These are phyloP conservation scores for Schizotus pectinicornis DNA, from an alignment of 2,888 invertebrate species.

Conservation along the genomic window DNA sequence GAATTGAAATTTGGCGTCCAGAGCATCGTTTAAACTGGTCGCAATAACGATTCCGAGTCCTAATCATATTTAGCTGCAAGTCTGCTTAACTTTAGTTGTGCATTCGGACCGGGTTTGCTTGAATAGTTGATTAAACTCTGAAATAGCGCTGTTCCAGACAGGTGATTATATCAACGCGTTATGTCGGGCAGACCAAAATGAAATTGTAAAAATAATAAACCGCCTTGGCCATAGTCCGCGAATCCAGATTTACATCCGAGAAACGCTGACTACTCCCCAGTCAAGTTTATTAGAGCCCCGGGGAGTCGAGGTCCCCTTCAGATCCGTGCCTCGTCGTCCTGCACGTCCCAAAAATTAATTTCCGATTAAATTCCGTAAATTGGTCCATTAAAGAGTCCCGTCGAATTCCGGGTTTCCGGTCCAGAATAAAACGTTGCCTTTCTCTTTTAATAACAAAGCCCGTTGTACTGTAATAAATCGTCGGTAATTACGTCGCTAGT, in stretches of 20 bases:
- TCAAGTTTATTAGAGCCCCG: constrained; percentile 16
- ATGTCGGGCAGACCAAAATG: constrained; percentile 12
- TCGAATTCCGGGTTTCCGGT: constrained; percentile 4
- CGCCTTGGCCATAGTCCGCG: constrained; percentile 10
- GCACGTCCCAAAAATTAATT: constrained; percentile 21
- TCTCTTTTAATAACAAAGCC: constrained; percentile 33
- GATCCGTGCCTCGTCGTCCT: background rate
- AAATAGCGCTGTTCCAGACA: too few species aligned
- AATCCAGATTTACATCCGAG: constrained; percentile 27
- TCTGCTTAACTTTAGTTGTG: too few species aligned
- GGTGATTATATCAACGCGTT: constrained; percentile 5
- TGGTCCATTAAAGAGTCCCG: constrained; percentile 6
- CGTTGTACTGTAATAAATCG: constrained; percentile 32
- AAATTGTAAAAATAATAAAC: too few species aligned
- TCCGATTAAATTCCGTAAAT: constrained; percentile 14
- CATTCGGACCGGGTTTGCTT: too few species aligned
- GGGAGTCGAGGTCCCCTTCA: constrained; percentile 1
- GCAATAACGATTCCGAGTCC: too few species aligned
- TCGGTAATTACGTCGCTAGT: constrained; percentile 31
- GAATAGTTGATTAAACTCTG: too few species aligned
- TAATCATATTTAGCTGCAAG: too few species aligned
- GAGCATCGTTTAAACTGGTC: too few species aligned
- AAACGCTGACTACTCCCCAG: constrained; percentile 28
- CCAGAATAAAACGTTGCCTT: constrained; percentile 27
- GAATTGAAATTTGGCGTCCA: too few species aligned